Conservation (phyloP, 2,888 invertebrate genomes). For the Minunthozetes semirufus region DNA sequence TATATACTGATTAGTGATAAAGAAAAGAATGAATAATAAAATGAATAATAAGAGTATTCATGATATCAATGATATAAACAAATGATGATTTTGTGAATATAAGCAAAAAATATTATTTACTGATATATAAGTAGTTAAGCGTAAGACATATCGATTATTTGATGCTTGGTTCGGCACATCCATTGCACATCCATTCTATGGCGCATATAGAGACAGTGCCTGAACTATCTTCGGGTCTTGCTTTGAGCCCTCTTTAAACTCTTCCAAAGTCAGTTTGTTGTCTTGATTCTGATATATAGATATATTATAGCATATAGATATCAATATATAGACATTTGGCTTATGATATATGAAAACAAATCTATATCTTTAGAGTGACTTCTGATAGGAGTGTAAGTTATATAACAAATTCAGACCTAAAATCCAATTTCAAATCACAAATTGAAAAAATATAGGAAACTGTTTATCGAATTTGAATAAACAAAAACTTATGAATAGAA, state of each 20-base stretch:
- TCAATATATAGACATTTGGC: background rate
- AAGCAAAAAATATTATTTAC: slow-evolving; percentile 1
- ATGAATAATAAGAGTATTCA: no score
- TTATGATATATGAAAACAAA: no score
- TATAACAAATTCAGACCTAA: no score
- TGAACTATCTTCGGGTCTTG: slow-evolving; percentile 97
- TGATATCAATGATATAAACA: background rate
- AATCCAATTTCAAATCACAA: no score
- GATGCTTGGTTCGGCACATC: background rate
- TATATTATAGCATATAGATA: background rate
- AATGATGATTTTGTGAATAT: background rate
- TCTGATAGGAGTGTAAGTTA: no score
- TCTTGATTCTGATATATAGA: slow-evolving; percentile 67
- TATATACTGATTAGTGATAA: no score
- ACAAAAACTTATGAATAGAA: no score
- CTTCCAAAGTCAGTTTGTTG: slow-evolving; percentile 87
- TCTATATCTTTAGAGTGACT: no score
- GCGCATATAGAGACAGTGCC: slow-evolving; percentile 60
- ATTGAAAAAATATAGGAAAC: no score
- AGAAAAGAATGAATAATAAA: no score
- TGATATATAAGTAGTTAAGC: background rate
- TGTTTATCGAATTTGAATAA: no score
- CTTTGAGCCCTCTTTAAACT: slow-evolving; percentile 95
- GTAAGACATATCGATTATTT: slow-evolving; percentile 9
- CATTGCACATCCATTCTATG: slow-evolving; percentile 38